Evolutionary conservation across 2,113 vertebrate species (phyloP), one percentile per base, ranked within the genome.

Genomic region (Ochotona princeps): DNA sequence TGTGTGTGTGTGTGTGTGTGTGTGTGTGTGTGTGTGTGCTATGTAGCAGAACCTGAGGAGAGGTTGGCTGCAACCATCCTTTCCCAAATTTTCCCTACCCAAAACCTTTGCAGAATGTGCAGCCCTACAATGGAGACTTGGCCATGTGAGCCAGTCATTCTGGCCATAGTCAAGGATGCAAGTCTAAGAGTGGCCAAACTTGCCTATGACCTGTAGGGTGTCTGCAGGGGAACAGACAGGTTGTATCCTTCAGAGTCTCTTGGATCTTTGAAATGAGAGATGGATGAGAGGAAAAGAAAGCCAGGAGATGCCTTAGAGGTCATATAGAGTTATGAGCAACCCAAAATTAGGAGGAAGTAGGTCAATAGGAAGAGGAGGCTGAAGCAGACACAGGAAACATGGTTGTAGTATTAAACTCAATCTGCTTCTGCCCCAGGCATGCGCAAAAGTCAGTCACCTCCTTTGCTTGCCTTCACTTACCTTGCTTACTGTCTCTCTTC

Each of bases 111-210:
- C 6, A 73, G 63, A 81, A 72, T 60, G 8, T 2, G 1, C 7
- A 32, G 54, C 21, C 26, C 28, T 23, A 8, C 15, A 5, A 35
- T 32, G n/a, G 47, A 12, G 13, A 57, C 66, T 84, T 5, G 23
- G 11, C 2, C 11, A 1, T 0, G 1, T 60, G 66, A 23, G 25
- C 79, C 2, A 11, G 54, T 23, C 65, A 20, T 35, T 73, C n/a
- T 12, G 25, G 57, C n/a, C 66, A 60, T 0, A 3, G 51, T 7
- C 65, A 54, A 8, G 18, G 20, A n/a, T 51, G 26, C 61, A 66
- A 44, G 89, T 54, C 28, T 4, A 87, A 70, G 8, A 89, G 21
- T 11, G 38, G 49, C 28, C 32, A 49, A 20, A 51, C 26, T 60
- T 66, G 17, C 12, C 60, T 4, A 9, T 13, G 32, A 81, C 21